Evolutionary conservation across 2,797 vertebrate genomes (phyloP).

Genomic region (Notolabrus celidotus): DNA sequence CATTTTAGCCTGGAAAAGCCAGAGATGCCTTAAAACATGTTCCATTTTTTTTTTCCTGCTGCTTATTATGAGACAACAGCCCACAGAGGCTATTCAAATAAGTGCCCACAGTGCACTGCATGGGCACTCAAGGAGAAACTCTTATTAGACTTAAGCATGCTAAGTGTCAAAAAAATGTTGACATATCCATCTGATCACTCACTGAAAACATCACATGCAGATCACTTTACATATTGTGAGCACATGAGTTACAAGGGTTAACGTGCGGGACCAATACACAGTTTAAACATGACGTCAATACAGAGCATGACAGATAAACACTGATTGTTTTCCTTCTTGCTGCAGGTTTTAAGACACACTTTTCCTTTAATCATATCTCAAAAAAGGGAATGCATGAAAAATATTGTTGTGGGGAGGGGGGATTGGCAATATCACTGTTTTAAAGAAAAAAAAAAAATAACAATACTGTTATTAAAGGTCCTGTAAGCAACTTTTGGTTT

Average conservation of each 20-base stretch:
- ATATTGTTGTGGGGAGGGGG: neutral
- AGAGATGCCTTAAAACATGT: conserved; percentile 84
- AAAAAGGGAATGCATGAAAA: neutral
- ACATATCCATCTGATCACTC: conserved; percentile 66
- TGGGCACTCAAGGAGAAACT: conserved; percentile 80
- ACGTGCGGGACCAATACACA: conserved; percentile 1
- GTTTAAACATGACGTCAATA: neutral
- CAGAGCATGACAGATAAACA: neutral
- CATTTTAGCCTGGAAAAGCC: conserved; percentile 80
- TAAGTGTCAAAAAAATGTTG: conserved; percentile 75
- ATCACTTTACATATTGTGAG: conserved; percentile 51
- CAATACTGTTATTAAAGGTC: no score
- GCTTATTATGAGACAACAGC: conserved; percentile 75
- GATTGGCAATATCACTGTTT: neutral
- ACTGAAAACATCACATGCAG: conserved; percentile 46
- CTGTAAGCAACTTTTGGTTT: no score
- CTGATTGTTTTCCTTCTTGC: neutral
- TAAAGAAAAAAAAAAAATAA: no score
- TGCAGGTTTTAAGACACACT: neutral
- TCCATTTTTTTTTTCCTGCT: conserved; percentile 68
- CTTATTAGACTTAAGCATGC: conserved; percentile 77
- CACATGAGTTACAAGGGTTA: conserved; percentile 18
- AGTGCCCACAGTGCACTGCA: conserved; percentile 63
- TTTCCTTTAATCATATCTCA: neutral
- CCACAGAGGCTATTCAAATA: conserved; percentile 72